Conservation (phyloP, 2,797 vertebrate species). For the Propithecus perrieri region DNA sequence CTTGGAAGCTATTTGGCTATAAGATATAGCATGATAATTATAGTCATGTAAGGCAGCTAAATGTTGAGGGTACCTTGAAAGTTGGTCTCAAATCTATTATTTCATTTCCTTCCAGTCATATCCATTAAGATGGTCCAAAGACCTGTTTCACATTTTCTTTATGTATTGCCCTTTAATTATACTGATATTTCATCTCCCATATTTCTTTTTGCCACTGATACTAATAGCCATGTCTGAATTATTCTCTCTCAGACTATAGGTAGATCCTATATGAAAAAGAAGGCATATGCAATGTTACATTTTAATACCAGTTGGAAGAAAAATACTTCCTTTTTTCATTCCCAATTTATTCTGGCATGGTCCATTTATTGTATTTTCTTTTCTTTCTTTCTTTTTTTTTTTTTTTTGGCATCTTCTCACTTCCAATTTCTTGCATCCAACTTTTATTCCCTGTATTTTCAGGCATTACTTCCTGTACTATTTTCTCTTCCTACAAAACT, state of each 20-base stretch:
- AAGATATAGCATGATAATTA: slow-evolving; percentile 68
- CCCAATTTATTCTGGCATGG: background rate
- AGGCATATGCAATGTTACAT: background rate
- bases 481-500: slow-evolving; percentile 4
- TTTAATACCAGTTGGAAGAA: background rate
- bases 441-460: slow-evolving; percentile 19
- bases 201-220: slow-evolving; percentile 62
- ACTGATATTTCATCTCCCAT: slow-evolving; percentile 27
- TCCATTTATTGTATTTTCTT: background rate
- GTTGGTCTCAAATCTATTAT: slow-evolving; percentile 62
- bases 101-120: slow-evolving; percentile 62
- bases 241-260: slow-evolving; percentile 5
- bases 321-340: background rate
- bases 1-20: slow-evolving; percentile 58
- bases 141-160: slow-evolving; percentile 64
- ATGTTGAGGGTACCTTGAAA: slow-evolving; percentile 61
- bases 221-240: slow-evolving; percentile 29
- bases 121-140: slow-evolving; percentile 46
- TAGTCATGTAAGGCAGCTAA: slow-evolving; percentile 52
- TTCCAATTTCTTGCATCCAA: background rate
- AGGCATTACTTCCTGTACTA: background rate
- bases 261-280: background rate
- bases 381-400: background rate
- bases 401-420: background rate
- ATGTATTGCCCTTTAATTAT: slow-evolving; percentile 64